Percentiles rank a stretch among this genome's conserved stretches.
Evolutionary conservation across 2,797 vertebrate species (phyloP).

Genomic region (Xiphorhynchus erythropygius): DNA sequence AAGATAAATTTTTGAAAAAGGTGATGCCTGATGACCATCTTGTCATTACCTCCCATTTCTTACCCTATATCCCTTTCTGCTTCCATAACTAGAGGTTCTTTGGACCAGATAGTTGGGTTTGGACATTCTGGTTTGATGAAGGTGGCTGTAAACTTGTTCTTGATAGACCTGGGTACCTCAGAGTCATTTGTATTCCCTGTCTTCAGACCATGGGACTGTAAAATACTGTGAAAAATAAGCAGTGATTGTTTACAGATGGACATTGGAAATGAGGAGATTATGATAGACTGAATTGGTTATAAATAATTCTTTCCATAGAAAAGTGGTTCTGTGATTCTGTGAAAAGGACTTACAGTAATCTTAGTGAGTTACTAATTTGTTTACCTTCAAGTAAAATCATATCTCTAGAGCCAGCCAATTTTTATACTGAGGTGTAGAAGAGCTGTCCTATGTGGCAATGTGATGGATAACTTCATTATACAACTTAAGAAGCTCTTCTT

Average conservation of each 20-base stretch:
- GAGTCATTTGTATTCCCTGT: neutral
- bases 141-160: neutral
- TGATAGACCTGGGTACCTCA: neutral
- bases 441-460: neutral
- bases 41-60: neutral
- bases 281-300: neutral
- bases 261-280: neutral
- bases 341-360: neutral
- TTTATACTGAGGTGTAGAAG: conserved; percentile 3
- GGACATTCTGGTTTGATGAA: neutral
- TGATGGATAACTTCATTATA: conserved; percentile 72
- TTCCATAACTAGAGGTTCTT: neutral
- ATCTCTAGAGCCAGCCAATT: neutral
- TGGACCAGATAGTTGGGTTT: neutral
- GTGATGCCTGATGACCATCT: neutral
- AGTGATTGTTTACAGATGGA: neutral
- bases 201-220: neutral
- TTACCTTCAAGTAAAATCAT: conserved; percentile 53
- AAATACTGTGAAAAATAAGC: neutral
- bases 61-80: neutral
- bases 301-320: neutral
- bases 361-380: conserved; percentile 44
- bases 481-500: conserved; percentile 49
- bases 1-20: neutral
- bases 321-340: neutral